A percentile compares a stretch with the other conserved stretches of the same genome.
Evolutionary conservation across 2,888 invertebrate species (phyloP).

Genomic region (Pomacea canaliculata): DNA sequence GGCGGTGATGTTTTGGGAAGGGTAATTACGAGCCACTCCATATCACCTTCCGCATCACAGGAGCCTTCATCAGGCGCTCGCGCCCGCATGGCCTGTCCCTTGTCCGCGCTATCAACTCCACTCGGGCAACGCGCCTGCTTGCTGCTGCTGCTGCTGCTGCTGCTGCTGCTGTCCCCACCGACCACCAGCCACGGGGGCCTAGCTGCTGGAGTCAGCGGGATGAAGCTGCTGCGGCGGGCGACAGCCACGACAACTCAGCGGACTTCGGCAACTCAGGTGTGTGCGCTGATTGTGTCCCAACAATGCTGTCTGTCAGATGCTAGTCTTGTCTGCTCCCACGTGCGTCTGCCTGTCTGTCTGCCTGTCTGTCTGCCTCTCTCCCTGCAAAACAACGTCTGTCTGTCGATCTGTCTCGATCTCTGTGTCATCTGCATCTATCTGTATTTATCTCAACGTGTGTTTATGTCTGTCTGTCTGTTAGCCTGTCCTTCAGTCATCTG

Average conservation of each 20-base stretch:
- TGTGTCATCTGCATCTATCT: not conserved
- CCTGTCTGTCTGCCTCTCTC: too few species aligned
- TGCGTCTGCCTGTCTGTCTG: not conserved
- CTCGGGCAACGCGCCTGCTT: too few species aligned
- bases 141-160: too few species aligned
- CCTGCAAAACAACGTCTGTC: not conserved
- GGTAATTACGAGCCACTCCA: slow-evolving; percentile 8
- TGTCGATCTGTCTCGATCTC: not conserved
- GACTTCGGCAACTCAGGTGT: too few species aligned
- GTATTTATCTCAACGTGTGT: not conserved
- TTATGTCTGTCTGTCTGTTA: not conserved
- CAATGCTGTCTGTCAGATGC: not conserved
- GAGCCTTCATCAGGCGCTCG: too few species aligned
- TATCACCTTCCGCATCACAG: slow-evolving; percentile 14
- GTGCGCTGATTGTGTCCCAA: not conserved
- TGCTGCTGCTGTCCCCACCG: too few species aligned
- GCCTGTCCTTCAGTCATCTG: not conserved
- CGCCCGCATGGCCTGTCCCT: too few species aligned
- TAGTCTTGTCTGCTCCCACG: not conserved
- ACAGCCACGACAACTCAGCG: too few species aligned
- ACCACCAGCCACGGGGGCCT: too few species aligned
- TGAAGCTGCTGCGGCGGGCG: too few species aligned
- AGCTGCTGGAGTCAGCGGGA: too few species aligned
- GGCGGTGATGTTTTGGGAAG: slow-evolving; percentile 6
- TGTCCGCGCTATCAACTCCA: too few species aligned